phyloP scores from a whole-genome alignment of 2,797 vertebrate genomes.

The Girardinus metallicus region DNA sequence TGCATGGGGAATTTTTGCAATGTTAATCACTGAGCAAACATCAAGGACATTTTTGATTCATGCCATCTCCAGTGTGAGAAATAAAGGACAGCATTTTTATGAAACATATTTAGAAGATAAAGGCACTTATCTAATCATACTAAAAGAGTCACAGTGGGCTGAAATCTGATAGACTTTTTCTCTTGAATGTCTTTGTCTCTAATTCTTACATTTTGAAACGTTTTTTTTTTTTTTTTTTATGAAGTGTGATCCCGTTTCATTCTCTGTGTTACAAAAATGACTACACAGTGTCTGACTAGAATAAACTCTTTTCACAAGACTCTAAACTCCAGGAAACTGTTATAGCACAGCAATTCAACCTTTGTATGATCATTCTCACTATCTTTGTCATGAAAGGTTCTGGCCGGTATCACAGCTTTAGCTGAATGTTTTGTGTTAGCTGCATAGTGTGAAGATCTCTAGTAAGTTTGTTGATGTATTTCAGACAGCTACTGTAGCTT shows the following conservation, averaged over 20 bases:
- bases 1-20: conserved; percentile 65
- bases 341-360: conserved; percentile 1
- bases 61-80: conserved; percentile 66
- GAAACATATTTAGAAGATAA: conserved; percentile 66
- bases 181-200: conserved; percentile 36
- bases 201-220: conserved; percentile 24
- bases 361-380: conserved; percentile 12
- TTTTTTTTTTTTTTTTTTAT: not conserved
- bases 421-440: conserved; percentile 44
- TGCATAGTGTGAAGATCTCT: conserved; percentile 49
- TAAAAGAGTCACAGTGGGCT: conserved; percentile 38
- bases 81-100: conserved; percentile 67
- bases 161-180: conserved; percentile 48
- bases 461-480: conserved; percentile 60
- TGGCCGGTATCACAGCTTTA: conserved; percentile 39
- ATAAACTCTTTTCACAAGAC: conserved; percentile 52
- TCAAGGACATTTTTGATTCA: conserved; percentile 66
- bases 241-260: conserved; percentile 29
- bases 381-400: conserved; percentile 33
- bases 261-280: conserved; percentile 52
- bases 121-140: conserved; percentile 61
- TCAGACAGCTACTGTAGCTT: conserved; percentile 63
- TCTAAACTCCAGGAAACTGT: conserved; percentile 64
- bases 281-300: conserved; percentile 40
- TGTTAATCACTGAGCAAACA: conserved; percentile 74